Evolutionary conservation across 2,888 invertebrate genomes (phyloP).

Genomic region (Aproaerema taeniolella): DNA sequence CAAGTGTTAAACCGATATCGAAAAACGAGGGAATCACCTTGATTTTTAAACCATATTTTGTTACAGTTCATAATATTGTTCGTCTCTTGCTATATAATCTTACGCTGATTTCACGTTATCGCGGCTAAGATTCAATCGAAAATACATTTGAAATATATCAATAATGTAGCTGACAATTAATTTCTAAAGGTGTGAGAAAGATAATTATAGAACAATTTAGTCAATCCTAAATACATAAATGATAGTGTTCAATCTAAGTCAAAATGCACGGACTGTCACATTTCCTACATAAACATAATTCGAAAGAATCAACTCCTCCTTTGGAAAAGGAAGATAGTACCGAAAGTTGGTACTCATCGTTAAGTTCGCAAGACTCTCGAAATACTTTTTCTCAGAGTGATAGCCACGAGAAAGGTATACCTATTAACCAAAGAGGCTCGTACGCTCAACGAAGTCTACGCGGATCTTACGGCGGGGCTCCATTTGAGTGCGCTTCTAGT

Average conservation of each 20-base stretch:
- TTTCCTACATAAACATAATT: conserved; percentile 53
- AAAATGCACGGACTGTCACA: conserved; percentile 71
- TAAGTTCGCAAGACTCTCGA: conserved; percentile 42
- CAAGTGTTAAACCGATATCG: too few relatives aligned
- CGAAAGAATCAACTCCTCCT: conserved; percentile 48
- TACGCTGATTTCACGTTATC: too few relatives aligned
- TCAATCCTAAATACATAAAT: too few relatives aligned
- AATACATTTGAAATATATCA: too few relatives aligned
- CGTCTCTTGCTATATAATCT: too few relatives aligned
- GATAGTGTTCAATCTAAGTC: conserved; percentile 7
- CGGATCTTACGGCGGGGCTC: conserved; percentile 37
- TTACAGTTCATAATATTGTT: too few relatives aligned
- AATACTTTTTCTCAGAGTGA: conserved; percentile 32
- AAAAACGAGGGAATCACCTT: too few relatives aligned
- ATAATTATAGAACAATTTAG: too few relatives aligned
- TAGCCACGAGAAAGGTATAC: conserved; percentile 35
- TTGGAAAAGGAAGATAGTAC: conserved; percentile 58
- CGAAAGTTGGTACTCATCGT: conserved; percentile 64
- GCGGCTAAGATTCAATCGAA: too few relatives aligned
- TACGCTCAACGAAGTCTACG: conserved; percentile 46
- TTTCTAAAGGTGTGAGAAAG: too few relatives aligned
- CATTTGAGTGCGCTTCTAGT: conserved; percentile 57
- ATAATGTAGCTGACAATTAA: too few relatives aligned
- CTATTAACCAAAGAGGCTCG: conserved; percentile 46
- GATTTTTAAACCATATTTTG: too few relatives aligned